Percentiles rank a stretch among this genome's conserved stretches.
phyloP scores from a whole-genome alignment of 1,140 invertebrate species.

The Zaprionus gabonicus region DNA sequence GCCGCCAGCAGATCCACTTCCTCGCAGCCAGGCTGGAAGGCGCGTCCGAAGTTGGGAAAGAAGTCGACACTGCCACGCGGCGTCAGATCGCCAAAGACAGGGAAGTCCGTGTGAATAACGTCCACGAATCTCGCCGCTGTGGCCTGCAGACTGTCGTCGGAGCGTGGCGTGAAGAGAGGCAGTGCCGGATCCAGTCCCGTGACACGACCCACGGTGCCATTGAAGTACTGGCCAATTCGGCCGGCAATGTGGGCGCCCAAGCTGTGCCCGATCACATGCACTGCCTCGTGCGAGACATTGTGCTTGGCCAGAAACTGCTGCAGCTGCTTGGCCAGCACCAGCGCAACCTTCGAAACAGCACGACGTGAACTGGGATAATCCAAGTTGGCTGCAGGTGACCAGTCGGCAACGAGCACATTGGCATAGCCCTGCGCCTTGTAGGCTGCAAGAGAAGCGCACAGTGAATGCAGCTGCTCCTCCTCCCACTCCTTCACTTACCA shows the following conservation, averaged over 20 bases:
- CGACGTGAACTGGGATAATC: slow-evolving; percentile 66
- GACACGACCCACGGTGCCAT: slow-evolving; percentile 84
- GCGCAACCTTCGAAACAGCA: slow-evolving; percentile 51
- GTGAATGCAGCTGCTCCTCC: background rate
- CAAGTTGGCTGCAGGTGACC: slow-evolving; percentile 67
- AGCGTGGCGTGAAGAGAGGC: slow-evolving; percentile 86
- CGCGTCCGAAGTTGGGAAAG: slow-evolving; percentile 87
- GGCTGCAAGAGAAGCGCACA: slow-evolving; percentile 41
- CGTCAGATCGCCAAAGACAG: slow-evolving; percentile 86
- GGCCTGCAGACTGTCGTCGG: slow-evolving; percentile 83
- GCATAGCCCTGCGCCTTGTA: slow-evolving; percentile 66
- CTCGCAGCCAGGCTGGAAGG: slow-evolving; percentile 88
- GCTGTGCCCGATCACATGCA: slow-evolving; percentile 87
- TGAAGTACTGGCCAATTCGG: slow-evolving; percentile 85
- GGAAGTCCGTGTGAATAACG: slow-evolving; percentile 86
- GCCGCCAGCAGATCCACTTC: slow-evolving; percentile 69
- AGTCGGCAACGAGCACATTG: slow-evolving; percentile 73
- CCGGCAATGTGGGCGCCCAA: slow-evolving; percentile 87
- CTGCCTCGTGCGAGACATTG: slow-evolving; percentile 66
- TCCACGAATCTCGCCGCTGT: slow-evolving; percentile 86
- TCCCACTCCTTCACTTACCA: slow-evolving; percentile 45
- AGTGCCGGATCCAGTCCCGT: slow-evolving; percentile 87
- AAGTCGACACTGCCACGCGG: slow-evolving; percentile 87
- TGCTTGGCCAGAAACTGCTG: slow-evolving; percentile 60
- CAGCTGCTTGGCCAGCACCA: slow-evolving; percentile 52